phyloP scores from a whole-genome alignment of 1,140 invertebrate species.

The Ephestia elutella region DNA sequence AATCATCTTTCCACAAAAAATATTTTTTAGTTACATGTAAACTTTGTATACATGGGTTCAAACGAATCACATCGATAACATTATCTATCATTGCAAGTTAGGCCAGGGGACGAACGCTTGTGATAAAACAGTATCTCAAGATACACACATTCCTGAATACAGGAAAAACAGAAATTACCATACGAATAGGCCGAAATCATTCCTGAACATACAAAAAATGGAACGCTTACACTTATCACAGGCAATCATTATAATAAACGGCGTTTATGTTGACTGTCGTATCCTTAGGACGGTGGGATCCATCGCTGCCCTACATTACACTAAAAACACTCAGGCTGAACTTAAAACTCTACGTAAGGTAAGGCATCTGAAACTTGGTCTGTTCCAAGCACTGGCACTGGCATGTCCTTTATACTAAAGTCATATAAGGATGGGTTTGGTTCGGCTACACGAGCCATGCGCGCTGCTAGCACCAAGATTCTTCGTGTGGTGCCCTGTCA shows the following conservation, averaged over 20 bases:
- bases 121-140: background rate
- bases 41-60: background rate
- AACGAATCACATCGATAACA: background rate
- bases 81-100: background rate
- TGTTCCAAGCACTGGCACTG: conserved; percentile 22
- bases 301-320: conserved; percentile 2
- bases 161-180: background rate
- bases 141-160: background rate
- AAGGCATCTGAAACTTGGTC: conserved; percentile 52
- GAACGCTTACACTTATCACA: conserved; percentile 4
- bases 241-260: background rate
- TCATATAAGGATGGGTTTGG: conserved; percentile 21
- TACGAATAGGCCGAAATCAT: background rate
- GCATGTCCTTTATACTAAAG: conserved; percentile 25
- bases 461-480: conserved; percentile 83
- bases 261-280: background rate
- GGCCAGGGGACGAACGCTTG: background rate
- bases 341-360: conserved; percentile 13
- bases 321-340: conserved; percentile 15
- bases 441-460: conserved; percentile 64
- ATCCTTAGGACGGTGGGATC: conserved; percentile 17
- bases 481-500: conserved; percentile 81
- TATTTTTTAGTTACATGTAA: background rate
- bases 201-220: background rate
- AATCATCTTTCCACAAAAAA: too few species aligned